Conservation (phyloP, 2,888 invertebrate species). For the Drosophila testacea region DNA sequence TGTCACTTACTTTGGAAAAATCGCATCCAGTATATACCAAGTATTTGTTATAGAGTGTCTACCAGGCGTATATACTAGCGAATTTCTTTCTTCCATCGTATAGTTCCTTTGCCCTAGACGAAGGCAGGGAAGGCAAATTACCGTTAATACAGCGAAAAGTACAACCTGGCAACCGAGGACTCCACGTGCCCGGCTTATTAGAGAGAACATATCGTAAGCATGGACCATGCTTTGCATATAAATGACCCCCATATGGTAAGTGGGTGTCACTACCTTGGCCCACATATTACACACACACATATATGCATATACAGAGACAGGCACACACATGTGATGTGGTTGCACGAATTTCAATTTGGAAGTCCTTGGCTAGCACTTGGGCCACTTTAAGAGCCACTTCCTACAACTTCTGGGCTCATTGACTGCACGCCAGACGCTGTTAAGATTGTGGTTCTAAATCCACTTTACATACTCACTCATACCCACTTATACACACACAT, state of each 20-base stretch:
- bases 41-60: neutral
- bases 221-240: constrained; percentile 76
- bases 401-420: constrained; percentile 55
- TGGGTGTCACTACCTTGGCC: constrained; percentile 50
- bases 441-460: constrained; percentile 34
- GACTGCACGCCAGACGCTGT: constrained; percentile 42
- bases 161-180: constrained; percentile 47
- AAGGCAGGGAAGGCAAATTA: constrained; percentile 44
- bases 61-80: neutral
- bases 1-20: no score
- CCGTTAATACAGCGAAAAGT: constrained; percentile 46
- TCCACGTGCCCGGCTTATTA: constrained; percentile 69
- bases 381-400: constrained; percentile 56
- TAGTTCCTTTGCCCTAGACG: constrained; percentile 22
- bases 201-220: constrained; percentile 61
- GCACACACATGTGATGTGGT: constrained; percentile 10
- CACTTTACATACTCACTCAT: constrained; percentile 23
- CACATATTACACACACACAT: constrained; percentile 39
- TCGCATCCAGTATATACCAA: no score
- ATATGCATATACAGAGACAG: constrained; percentile 1
- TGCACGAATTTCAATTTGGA: constrained; percentile 52
- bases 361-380: constrained; percentile 48
- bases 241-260: constrained; percentile 66
- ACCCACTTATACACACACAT: neutral
- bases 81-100: neutral